Base-by-base conservation (phyloP, 2,113 vertebrate species). In the Channa argus region DNA sequence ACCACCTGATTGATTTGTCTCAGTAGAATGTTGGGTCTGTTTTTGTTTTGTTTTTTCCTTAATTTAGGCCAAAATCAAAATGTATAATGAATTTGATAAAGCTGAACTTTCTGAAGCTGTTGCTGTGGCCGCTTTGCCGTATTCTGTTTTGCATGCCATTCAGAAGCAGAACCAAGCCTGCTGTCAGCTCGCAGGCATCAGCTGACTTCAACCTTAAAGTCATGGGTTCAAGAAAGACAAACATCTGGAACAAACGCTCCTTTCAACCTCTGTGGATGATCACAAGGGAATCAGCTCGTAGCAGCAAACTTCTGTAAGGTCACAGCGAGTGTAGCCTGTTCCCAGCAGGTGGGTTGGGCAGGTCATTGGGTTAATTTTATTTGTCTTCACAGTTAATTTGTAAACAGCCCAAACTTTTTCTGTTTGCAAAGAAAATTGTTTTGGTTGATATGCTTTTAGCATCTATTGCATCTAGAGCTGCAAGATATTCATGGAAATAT, bases 161-260 rank as follows among this genome's bases (percentile, higher is more conserved):
- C n/a, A 33, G 69, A 65, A 51, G 49, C 13, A 4, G 9, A 62
- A 15, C 5, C 2, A 24, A 61, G n/a, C 5, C 59, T 36, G 41
- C 44, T 12, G 14, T 70, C 3, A 15, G 41, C 52, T 61, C 67
- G 37, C 71, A 63, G 8, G 63, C 71, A 45, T 89, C 87, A 80
- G 52, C 64, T 58, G 85, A 86, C 79, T 78, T 63, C 45, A 55
- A 51, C 63, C 76, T 69, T 71, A 9, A 69, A 71, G 78, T 89
- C 77, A 63, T 9, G 76, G 46, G 83, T 85, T 86, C 34, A 71
- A 50, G 43, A 54, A 78, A 62, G 36, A 33, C 43, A 53, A 74
- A 73, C n/a, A 34, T 51, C 43, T 63, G 36, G 65, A 85, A 89
- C 82, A 90, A 81, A 83, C 45, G 53, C 64, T 74, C 15, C 70